Evolutionary conservation across 2,888 invertebrate genomes (phyloP).

Genomic region (Microplitis manilae): DNA sequence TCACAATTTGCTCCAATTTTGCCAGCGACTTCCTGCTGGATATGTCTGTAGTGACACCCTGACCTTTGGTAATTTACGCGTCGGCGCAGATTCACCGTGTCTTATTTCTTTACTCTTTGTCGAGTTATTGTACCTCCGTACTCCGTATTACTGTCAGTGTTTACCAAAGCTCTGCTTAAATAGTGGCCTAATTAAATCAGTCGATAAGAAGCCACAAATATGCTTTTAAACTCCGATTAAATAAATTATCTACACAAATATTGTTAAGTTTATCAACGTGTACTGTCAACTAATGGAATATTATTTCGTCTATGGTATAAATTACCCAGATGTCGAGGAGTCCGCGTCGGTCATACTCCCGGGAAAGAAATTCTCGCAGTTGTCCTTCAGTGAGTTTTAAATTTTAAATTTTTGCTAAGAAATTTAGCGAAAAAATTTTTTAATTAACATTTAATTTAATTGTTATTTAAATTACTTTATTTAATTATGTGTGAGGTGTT

Average conservation of each 20-base stretch:
- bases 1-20: constrained; percentile 45
- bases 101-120: not conserved
- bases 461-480: too few species aligned
- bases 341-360: constrained; percentile 52
- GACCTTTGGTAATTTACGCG: constrained; percentile 58
- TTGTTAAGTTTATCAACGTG: constrained; percentile 1
- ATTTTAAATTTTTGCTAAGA: not conserved
- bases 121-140: constrained; percentile 35
- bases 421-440: not conserved
- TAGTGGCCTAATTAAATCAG: not conserved
- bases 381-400: constrained; percentile 57
- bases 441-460: not conserved
- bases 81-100: constrained; percentile 55
- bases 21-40: constrained; percentile 34
- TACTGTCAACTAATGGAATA: constrained; percentile 20
- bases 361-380: constrained; percentile 57
- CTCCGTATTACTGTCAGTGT: constrained; percentile 46
- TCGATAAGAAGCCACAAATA: not conserved
- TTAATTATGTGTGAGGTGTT: too few species aligned
- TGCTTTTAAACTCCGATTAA: constrained; percentile 11
- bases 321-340: constrained; percentile 47
- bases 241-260: constrained; percentile 29
- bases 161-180: constrained; percentile 47
- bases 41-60: constrained; percentile 47
- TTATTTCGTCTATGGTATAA: constrained; percentile 5